phyloP scores from a whole-genome alignment of 2,113 vertebrate species.

The Heptranchias perlo region DNA sequence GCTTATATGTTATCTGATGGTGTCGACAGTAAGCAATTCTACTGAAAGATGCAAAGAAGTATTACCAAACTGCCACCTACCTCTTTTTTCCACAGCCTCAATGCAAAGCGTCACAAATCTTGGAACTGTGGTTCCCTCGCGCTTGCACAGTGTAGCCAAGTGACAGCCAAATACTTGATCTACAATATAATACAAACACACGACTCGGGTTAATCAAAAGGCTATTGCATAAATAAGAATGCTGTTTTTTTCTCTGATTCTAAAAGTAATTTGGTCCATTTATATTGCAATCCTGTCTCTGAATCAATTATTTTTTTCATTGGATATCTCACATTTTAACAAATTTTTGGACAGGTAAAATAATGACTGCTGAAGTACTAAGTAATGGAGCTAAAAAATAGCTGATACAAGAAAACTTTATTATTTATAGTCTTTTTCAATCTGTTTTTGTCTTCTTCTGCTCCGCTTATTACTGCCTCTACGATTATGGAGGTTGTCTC shows the following conservation, averaged over 20 bases:
- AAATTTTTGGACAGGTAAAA: background rate
- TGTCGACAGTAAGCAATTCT: background rate
- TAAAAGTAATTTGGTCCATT: background rate
- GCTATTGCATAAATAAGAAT: background rate
- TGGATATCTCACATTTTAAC: background rate
- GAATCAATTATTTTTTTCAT: background rate
- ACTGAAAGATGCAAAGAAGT: background rate
- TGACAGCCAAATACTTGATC: slow-evolving; percentile 89
- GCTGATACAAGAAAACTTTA: background rate
- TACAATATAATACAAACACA: slow-evolving; percentile 48
- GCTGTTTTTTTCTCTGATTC: background rate
- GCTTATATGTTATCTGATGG: background rate
- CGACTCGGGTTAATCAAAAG: background rate
- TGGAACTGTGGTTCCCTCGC: slow-evolving; percentile 77
- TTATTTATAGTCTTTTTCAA: background rate
- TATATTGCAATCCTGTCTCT: background rate
- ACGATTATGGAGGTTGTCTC: background rate
- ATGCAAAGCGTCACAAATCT: slow-evolving; percentile 76
- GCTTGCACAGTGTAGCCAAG: slow-evolving; percentile 72
- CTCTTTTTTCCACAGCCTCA: slow-evolving; percentile 78
- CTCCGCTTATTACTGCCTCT: background rate
- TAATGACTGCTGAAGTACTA: background rate
- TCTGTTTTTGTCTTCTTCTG: background rate
- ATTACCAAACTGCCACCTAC: slow-evolving; percentile 49
- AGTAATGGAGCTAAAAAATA: background rate